These are phyloP conservation scores for Bovichtus diacanthus DNA, from an alignment of 2,797 vertebrate genomes.

Conservation along the genomic window DNA sequence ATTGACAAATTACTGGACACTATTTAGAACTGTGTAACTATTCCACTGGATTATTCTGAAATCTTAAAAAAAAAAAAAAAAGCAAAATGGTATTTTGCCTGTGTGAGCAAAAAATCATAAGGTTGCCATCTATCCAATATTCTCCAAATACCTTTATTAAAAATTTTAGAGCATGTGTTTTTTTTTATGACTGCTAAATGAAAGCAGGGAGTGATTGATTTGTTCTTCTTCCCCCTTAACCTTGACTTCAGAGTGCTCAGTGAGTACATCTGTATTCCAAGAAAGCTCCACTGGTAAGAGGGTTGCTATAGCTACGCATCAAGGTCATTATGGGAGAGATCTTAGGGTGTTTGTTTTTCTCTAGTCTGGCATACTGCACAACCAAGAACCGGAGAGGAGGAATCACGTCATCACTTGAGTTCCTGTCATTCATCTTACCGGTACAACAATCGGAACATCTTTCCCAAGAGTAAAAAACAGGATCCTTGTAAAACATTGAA, in stretches of 20 bases:
- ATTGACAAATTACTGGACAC: background rate
- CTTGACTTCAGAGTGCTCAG: constrained; percentile 27
- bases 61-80: too few species aligned
- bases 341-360: constrained; percentile 50
- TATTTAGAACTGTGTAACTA: background rate
- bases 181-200: constrained; percentile 11
- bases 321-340: constrained; percentile 69
- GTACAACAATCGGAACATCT: background rate
- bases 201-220: constrained; percentile 28
- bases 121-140: background rate
- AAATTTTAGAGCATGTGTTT: background rate
- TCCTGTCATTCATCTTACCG: constrained; percentile 2
- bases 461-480: background rate
- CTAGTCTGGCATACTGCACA: constrained; percentile 12
- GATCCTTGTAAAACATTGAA: background rate
- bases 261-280: constrained; percentile 58
- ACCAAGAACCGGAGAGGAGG: constrained; percentile 22
- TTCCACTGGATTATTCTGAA: too few species aligned
- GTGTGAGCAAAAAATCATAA: background rate
- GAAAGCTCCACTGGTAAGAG: constrained; percentile 34
- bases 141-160: background rate
- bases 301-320: constrained; percentile 78
- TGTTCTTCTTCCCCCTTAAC: constrained; percentile 5
- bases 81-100: background rate
- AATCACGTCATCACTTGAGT: constrained; percentile 2